These are phyloP conservation scores for Dreissena polymorpha DNA, from an alignment of 1,140 invertebrate species.

Conservation along the genomic window DNA sequence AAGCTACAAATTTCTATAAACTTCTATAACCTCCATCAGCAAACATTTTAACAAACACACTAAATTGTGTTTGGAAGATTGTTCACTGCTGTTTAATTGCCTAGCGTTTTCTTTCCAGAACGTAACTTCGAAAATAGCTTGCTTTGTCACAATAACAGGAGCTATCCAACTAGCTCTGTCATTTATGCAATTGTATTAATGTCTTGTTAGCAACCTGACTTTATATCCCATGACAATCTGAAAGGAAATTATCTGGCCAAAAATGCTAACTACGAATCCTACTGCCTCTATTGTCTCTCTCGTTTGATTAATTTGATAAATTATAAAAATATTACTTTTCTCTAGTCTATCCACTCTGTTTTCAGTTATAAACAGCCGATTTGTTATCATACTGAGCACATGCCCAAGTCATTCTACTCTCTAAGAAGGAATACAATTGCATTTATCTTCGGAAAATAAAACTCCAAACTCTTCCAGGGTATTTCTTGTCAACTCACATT, in stretches of 20 bases:
- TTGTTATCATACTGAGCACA: neutral
- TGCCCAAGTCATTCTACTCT: neutral
- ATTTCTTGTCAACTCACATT: neutral
- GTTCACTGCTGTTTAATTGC: neutral
- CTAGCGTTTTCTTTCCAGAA: neutral
- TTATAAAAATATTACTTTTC: neutral
- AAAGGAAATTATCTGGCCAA: neutral
- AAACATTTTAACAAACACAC: too few relatives aligned
- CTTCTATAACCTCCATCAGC: too few relatives aligned
- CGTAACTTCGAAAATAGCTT: neutral
- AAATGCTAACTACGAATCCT: neutral
- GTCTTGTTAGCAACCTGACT: neutral
- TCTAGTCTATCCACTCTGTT: neutral
- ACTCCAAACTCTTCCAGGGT: neutral
- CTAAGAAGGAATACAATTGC: neutral
- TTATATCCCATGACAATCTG: neutral
- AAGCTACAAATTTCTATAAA: too few relatives aligned
- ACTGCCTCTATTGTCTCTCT: neutral
- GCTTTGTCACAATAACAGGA: neutral
- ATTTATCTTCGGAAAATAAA: conserved; percentile 10
- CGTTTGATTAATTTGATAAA: conserved; percentile 1
- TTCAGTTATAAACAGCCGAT: neutral
- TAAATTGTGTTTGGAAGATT: too few relatives aligned
- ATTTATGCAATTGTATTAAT: conserved; percentile 5
- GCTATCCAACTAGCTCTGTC: neutral